Evolutionary conservation across 2,797 vertebrate species (phyloP).

Genomic region (Eurystomus glaucurus): DNA sequence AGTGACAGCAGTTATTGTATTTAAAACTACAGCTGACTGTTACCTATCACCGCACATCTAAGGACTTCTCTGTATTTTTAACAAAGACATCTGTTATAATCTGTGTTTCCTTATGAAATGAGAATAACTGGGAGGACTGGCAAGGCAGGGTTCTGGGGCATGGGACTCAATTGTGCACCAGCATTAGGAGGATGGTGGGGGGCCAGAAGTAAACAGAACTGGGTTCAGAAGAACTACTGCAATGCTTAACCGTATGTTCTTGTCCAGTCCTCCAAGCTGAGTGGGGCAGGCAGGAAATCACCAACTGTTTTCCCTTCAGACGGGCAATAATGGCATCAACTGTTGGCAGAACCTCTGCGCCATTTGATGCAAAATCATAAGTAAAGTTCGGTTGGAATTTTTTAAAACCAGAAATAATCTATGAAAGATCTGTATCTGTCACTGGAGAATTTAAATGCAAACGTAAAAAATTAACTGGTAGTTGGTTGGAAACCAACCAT

Average conservation of each 20-base stretch:
- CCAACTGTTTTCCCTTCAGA: neutral
- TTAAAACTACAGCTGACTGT: neutral
- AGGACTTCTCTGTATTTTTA: neutral
- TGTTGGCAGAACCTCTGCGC: neutral
- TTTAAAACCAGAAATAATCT: neutral
- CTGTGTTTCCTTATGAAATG: neutral
- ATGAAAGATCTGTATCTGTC: conserved; percentile 18
- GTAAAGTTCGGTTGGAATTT: neutral
- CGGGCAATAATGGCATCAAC: neutral
- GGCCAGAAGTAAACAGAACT: neutral
- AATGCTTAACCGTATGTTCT: neutral
- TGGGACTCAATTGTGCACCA: neutral
- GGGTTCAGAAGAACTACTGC: neutral
- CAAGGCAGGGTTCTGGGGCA: neutral
- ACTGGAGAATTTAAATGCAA: conserved; percentile 32
- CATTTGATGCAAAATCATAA: neutral
- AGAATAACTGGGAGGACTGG: neutral
- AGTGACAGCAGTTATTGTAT: neutral
- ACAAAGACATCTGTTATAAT: neutral
- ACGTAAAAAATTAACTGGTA: conserved; percentile 28
- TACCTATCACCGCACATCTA: neutral
- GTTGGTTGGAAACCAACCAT: neutral
- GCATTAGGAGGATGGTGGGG: neutral
- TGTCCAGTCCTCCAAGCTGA: neutral
- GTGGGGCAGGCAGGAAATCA: neutral